These are phyloP conservation scores for Anas acuta DNA, from an alignment of 2,797 vertebrate species.

Conservation along the genomic window DNA sequence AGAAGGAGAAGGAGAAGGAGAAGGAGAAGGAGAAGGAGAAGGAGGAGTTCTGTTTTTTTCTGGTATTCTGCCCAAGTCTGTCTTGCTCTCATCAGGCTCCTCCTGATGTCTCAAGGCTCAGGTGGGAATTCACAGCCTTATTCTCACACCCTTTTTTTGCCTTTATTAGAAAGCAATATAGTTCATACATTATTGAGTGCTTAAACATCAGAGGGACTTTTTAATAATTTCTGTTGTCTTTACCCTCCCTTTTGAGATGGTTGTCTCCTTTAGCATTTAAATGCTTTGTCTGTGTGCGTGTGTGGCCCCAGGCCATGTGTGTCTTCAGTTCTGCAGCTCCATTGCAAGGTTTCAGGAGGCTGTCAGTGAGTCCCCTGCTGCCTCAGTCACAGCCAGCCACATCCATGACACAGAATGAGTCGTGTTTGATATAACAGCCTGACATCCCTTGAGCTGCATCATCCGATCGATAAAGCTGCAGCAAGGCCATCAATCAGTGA, in stretches of 20 bases:
- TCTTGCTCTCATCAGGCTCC: background rate
- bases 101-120: background rate
- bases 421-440: background rate
- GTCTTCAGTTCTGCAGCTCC: background rate
- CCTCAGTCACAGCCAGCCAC: background rate
- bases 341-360: background rate
- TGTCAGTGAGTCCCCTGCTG: background rate
- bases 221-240: background rate
- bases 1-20: background rate
- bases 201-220: background rate
- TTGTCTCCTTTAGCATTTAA: background rate
- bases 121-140: background rate
- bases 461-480: background rate
- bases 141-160: background rate
- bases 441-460: background rate
- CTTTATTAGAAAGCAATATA: background rate
- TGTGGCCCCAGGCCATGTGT: rapidly evolving
- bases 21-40: too few relatives aligned
- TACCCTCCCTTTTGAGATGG: background rate
- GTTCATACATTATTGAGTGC: background rate
- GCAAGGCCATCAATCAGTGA: background rate
- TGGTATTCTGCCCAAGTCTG: background rate
- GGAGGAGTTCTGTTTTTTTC: background rate
- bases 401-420: background rate
- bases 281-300: background rate